Evolutionary conservation across 2,113 vertebrate species (phyloP), one percentile per base, ranked within the genome.

Genomic region (Rhineura floridana): DNA sequence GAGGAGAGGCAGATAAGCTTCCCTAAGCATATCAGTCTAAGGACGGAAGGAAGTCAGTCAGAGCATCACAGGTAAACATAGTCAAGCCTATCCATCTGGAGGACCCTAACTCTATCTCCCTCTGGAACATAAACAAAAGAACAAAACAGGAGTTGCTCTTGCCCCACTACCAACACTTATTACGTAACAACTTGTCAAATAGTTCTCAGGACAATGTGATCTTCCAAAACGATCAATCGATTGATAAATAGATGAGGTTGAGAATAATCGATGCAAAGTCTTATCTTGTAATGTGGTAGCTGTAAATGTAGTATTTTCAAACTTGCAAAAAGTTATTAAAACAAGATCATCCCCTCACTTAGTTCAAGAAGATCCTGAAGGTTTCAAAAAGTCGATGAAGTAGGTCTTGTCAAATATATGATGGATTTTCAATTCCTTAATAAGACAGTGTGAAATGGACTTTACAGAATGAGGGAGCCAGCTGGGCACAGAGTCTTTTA

Each of bases 391-490:
- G 0, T 1, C 30, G 69, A 15, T 82, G 75, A 90, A 92, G 76
- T 87, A 3, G 80, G 89, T 80, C 75, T 0, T 3, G 82, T 87
- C 21, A 87, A 36, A 62, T 46, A 72, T 30, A 83, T 39, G 81
- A 15, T 0, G 23, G 3, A 13, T 12, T 83, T 93, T 87, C 69
- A 88, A 84, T 80, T 0, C 33, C 80, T 90, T 83, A 73, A 81
- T 73, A 81, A 77, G 19, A 90, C 33, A 46, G 79, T 82, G 62
- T 88, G 88, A 89, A 94, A 89, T 15, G 80, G 89, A 86, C 6
- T 8, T 91, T 81, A 36, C 0, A 1, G 23, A 7, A 1, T 62
- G 36, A 44, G 0, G 2, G 4, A 67, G 55, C 62, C n/a, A 88
- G 62, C 42, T 83, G 52, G 9, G 6, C 28, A 80, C 81, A 50